These are phyloP conservation scores for Cryptophagus acutangulus DNA, from an alignment of 2,888 invertebrate species.

Conservation along the genomic window DNA sequence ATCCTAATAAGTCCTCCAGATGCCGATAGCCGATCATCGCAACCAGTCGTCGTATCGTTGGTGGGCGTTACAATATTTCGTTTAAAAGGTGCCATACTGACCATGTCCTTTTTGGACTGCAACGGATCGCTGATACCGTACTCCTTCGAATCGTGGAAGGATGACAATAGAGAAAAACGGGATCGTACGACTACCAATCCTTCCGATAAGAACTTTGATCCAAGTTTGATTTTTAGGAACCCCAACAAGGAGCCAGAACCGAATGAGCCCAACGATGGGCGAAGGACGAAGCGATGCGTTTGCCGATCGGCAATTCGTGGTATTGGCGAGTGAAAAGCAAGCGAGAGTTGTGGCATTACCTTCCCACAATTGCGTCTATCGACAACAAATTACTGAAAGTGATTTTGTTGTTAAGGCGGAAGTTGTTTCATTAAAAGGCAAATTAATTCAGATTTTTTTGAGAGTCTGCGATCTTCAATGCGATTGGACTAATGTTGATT, in stretches of 20 bases:
- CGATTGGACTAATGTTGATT: not conserved
- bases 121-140: constrained; percentile 88
- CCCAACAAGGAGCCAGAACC: constrained; percentile 63
- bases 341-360: constrained; percentile 90
- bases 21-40: constrained; percentile 73
- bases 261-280: constrained; percentile 71
- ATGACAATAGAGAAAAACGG: constrained; percentile 66
- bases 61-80: constrained; percentile 96
- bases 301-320: constrained; percentile 87
- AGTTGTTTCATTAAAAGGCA: constrained; percentile 87
- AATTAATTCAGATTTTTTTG: no score
- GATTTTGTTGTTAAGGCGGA: constrained; percentile 94
- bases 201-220: constrained; percentile 9
- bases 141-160: constrained; percentile 89
- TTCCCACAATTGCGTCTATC: constrained; percentile 90
- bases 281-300: constrained; percentile 47
- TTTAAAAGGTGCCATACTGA: constrained; percentile 90
- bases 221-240: constrained; percentile 47
- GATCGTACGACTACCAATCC: constrained; percentile 35
- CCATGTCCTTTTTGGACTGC: constrained; percentile 94
- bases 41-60: constrained; percentile 83
- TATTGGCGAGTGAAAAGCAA: constrained; percentile 92
- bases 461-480: no score
- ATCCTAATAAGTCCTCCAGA: constrained; percentile 81
- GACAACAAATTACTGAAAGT: constrained; percentile 86